Conservation (phyloP, 1,140 invertebrate species). For the Colletes latitarsis region DNA sequence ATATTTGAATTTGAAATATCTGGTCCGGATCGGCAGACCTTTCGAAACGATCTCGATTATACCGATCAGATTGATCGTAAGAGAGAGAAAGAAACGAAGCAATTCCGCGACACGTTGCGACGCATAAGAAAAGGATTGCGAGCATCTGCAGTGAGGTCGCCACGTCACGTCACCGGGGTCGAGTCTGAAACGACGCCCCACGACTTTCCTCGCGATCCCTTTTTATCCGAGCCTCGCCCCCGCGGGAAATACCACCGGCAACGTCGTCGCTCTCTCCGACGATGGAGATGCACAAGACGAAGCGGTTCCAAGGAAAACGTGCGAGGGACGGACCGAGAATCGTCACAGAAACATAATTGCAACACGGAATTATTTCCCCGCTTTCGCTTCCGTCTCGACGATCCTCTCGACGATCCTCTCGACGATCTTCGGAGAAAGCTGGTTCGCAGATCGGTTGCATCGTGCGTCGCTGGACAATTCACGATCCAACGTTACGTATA, state of each 20-base stretch:
- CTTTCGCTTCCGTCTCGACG: too few species aligned
- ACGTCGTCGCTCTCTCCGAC: constrained; percentile 16
- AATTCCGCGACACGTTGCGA: constrained; percentile 16
- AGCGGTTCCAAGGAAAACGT: too few species aligned
- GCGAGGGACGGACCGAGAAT: neutral
- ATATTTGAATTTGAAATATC: too few species aligned
- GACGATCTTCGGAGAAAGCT: too few species aligned
- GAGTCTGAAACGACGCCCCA: constrained; percentile 24
- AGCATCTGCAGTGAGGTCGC: constrained; percentile 6
- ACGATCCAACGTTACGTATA: too few species aligned
- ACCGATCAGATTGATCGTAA: too few species aligned
- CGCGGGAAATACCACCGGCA: constrained; percentile 17
- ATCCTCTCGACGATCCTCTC: too few species aligned
- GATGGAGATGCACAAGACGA: constrained; percentile 37
- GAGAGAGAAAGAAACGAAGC: neutral
- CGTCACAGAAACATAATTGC: constrained; percentile 8
- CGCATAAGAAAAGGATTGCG: constrained; percentile 33
- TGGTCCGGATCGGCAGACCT: too few species aligned
- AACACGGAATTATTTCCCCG: neutral
- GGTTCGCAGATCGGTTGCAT: too few species aligned
- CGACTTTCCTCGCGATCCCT: constrained; percentile 1
- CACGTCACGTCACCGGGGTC: neutral
- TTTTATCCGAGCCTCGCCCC: neutral
- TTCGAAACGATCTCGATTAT: too few species aligned
- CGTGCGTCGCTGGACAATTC: too few species aligned